A percentile compares a stretch with the other conserved stretches of the same genome.
These are phyloP conservation scores for Halyomorpha halys DNA, from an alignment of 1,140 invertebrate species.

Conservation along the genomic window DNA sequence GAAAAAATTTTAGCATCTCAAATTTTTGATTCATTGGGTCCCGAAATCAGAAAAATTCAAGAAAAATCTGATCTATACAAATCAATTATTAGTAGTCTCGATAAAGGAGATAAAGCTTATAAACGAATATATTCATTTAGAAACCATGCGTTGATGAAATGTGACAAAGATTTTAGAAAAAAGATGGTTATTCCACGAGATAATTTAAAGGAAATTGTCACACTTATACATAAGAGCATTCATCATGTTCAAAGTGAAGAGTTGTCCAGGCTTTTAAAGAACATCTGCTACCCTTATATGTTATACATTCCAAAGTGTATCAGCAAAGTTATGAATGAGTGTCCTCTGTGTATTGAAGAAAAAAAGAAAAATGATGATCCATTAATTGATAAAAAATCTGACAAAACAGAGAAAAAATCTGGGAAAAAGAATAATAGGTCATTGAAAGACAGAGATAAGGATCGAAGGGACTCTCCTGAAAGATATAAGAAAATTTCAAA, in stretches of 20 bases:
- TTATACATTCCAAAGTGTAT: not conserved
- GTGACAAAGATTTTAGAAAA: not conserved
- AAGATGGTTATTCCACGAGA: slow-evolving; percentile 3
- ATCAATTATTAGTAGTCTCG: not conserved
- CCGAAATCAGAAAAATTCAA: slow-evolving; percentile 8
- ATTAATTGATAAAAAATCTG: not conserved
- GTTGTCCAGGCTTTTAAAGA: not conserved
- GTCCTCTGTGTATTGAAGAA: not conserved
- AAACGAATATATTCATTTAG: not conserved
- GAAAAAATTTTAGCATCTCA: not conserved
- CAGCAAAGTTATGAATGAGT: not conserved
- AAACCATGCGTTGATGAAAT: not conserved
- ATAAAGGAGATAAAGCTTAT: not conserved
- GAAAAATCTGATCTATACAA: slow-evolving; percentile 6
- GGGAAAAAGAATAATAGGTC: not conserved
- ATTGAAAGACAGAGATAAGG: no score
- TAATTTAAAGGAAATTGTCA: slow-evolving; percentile 1
- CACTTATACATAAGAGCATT: not conserved
- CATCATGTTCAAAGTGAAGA: not conserved
- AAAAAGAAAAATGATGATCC: not conserved
- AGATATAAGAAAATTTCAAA: no score
- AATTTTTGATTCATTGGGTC: not conserved
- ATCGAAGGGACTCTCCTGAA: no score
- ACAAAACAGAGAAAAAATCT: not conserved
- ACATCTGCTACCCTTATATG: not conserved